Conservation (phyloP, 2,888 invertebrate genomes). For the Lepidocyrtoides sp. region DNA sequence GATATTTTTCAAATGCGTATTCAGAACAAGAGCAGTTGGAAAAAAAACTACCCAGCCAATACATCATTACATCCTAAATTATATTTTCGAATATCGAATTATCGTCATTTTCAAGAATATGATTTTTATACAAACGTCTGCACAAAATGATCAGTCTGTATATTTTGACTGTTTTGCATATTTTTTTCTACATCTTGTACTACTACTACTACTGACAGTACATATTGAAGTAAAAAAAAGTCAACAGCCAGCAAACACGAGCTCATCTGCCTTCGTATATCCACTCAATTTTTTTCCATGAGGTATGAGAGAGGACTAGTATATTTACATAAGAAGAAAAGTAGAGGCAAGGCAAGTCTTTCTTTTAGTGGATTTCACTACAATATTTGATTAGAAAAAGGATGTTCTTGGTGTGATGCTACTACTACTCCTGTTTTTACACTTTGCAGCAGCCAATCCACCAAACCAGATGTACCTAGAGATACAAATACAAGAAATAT, state of each 20-base stretch:
- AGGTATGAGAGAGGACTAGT: constrained; percentile 11
- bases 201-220: not conserved
- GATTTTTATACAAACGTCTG: not conserved
- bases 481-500: constrained; percentile 40
- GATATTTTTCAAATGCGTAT: not conserved
- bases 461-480: constrained; percentile 39
- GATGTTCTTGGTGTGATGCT: constrained; percentile 28
- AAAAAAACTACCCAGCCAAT: not conserved
- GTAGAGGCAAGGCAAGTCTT: constrained; percentile 5
- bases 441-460: not conserved
- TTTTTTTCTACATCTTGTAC: not conserved
- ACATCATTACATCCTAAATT: constrained; percentile 16
- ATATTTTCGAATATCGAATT: constrained; percentile 44
- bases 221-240: constrained; percentile 13
- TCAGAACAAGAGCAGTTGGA: not conserved
- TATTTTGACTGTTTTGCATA: not conserved
- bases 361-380: constrained; percentile 4
- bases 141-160: not conserved
- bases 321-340: constrained; percentile 29
- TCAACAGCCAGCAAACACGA: constrained; percentile 24
- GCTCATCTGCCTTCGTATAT: constrained; percentile 33
- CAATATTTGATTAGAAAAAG: constrained; percentile 48
- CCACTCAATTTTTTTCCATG: constrained; percentile 23
- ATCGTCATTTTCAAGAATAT: constrained; percentile 46
- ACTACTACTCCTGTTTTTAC: constrained; percentile 14